Conservation (phyloP, 2,113 vertebrate species). For the Panthera tigris region DNA sequence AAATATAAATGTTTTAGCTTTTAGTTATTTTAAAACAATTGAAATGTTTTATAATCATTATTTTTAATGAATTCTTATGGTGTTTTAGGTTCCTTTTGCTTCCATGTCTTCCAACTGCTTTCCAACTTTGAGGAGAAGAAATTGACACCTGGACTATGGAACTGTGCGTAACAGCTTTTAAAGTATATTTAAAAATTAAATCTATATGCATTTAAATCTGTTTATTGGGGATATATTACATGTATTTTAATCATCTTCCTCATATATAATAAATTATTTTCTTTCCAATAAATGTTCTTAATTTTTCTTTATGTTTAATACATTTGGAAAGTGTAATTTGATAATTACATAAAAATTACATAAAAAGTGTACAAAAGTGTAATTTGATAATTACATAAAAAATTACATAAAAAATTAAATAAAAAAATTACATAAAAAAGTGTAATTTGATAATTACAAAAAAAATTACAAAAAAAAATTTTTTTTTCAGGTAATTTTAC, state of each 20-base stretch:
- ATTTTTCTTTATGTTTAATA: slow-evolving; percentile 37
- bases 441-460: background rate
- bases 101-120: slow-evolving; percentile 79
- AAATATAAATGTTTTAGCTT: slow-evolving; percentile 56
- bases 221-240: slow-evolving; percentile 39
- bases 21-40: slow-evolving; percentile 56
- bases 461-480: background rate
- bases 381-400: background rate
- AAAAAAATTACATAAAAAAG: slow-evolving; percentile 2
- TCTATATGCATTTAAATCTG: slow-evolving; percentile 66
- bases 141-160: slow-evolving; percentile 76
- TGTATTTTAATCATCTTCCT: slow-evolving; percentile 66
- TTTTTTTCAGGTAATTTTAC: background rate
- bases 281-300: slow-evolving; percentile 59
- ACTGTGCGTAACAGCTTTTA: slow-evolving; percentile 84
- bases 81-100: slow-evolving; percentile 87
- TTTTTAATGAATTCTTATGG: slow-evolving; percentile 83
- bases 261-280: slow-evolving; percentile 86
- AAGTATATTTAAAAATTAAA: slow-evolving; percentile 76
- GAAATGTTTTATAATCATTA: background rate
- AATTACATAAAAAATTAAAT: too few species aligned
- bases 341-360: background rate
- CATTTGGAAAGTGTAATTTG: background rate
- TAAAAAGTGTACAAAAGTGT: too few species aligned
- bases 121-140: slow-evolving; percentile 77